These are phyloP conservation scores for Crotalus helleri DNA, from an alignment of 2,113 vertebrate genomes.

Conservation along the genomic window DNA sequence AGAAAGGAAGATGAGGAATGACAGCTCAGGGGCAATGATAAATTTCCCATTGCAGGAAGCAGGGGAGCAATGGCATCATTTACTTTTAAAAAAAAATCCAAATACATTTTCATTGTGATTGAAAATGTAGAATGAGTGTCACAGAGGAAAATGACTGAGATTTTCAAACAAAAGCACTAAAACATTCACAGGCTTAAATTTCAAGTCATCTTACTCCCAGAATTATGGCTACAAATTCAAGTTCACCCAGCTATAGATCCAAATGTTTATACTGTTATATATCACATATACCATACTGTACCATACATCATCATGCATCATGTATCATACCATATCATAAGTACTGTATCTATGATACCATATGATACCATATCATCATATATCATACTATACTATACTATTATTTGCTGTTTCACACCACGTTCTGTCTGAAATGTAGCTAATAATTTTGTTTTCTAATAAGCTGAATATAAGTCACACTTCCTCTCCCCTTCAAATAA, in stretches of 20 bases:
- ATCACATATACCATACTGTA: neutral
- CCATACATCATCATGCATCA: neutral
- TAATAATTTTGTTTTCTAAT: neutral
- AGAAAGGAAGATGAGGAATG: slow-evolving; percentile 40
- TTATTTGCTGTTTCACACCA: neutral
- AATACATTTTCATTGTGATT: neutral
- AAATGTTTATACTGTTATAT: neutral
- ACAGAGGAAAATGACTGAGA: neutral
- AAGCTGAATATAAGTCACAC: neutral
- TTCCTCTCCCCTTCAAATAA: neutral
- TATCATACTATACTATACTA: neutral
- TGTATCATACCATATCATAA: neutral
- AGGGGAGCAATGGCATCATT: neutral
- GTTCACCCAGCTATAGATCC: neutral
- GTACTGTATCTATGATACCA: neutral
- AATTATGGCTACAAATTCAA: neutral
- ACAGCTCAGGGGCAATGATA: slow-evolving; percentile 49
- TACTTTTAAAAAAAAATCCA: neutral
- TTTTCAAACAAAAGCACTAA: slow-evolving; percentile 22
- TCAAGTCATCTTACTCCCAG: neutral
- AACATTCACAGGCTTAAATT: neutral
- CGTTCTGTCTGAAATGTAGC: neutral
- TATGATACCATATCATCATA: neutral
- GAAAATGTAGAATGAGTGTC: neutral
- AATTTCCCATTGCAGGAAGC: slow-evolving; percentile 29